Percentiles rank a stretch among this genome's conserved stretches.
These are phyloP conservation scores for Montipora foliosa DNA, from an alignment of 64 coral and sea anemone genomes.

Conservation along the genomic window DNA sequence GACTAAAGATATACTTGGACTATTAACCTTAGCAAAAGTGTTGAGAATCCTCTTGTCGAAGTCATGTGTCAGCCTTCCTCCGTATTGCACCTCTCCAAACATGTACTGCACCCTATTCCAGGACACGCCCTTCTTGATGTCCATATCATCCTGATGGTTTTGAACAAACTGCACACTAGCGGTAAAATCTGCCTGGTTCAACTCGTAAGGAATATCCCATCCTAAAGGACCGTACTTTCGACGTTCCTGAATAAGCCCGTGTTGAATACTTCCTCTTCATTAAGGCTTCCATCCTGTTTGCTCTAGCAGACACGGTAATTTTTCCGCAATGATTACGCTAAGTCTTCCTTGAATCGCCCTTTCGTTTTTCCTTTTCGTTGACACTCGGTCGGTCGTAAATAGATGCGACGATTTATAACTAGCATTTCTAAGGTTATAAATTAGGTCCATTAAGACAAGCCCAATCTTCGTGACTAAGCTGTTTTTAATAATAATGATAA, in stretches of 20 bases:
- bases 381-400: no score
- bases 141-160: constrained; percentile 94
- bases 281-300: no score
- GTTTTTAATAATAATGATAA: no score
- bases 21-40: constrained; percentile 84
- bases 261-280: no score
- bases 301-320: no score
- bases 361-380: no score
- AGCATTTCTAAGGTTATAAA: no score
- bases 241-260: constrained; percentile 66
- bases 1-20: neutral
- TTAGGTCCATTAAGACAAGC: no score
- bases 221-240: constrained; percentile 94
- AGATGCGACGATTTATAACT: no score
- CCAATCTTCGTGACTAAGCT: no score
- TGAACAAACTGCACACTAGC: constrained; percentile 98
- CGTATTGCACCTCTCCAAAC: constrained; percentile 93
- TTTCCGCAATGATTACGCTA: no score
- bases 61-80: constrained; percentile 91
- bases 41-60: constrained; percentile 93
- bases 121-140: constrained; percentile 94
- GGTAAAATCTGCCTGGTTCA: constrained; percentile 97
- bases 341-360: no score
- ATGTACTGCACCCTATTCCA: constrained; percentile 98
- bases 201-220: constrained; percentile 96